A percentile compares a stretch with the other conserved stretches of the same genome.
These are phyloP conservation scores for Troglohyphantes excavatus DNA, from an alignment of 2,888 invertebrate species.

Conservation along the genomic window DNA sequence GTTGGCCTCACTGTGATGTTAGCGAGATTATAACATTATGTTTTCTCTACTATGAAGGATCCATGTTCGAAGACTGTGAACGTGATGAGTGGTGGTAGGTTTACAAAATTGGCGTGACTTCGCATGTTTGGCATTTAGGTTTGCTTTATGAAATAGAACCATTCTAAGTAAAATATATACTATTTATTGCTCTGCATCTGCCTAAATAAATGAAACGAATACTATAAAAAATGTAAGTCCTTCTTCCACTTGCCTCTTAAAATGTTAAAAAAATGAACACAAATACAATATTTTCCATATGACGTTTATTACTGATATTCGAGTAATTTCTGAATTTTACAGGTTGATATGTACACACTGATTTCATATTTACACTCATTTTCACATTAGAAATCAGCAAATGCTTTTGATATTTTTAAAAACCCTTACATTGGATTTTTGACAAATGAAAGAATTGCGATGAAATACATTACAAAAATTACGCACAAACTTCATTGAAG, in stretches of 20 bases:
- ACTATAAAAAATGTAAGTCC: neutral
- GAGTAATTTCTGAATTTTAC: constrained; percentile 74
- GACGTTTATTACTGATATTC: constrained; percentile 77
- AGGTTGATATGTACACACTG: constrained; percentile 75
- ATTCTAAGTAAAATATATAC: too few relatives aligned
- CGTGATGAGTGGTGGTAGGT: too few relatives aligned
- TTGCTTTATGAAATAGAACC: too few relatives aligned
- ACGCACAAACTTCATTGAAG: constrained; percentile 36
- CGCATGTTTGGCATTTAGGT: too few relatives aligned
- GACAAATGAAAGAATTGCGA: constrained; percentile 42
- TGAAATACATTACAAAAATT: constrained; percentile 52
- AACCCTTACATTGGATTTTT: constrained; percentile 28
- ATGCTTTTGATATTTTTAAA: constrained; percentile 65
- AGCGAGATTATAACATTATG: too few relatives aligned
- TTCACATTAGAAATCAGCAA: constrained; percentile 68
- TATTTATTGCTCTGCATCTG: too few relatives aligned
- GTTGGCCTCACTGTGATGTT: too few relatives aligned
- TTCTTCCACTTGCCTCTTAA: neutral
- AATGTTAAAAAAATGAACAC: neutral
- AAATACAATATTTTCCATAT: constrained; percentile 48
- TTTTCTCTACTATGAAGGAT: too few relatives aligned
- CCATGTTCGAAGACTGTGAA: too few relatives aligned
- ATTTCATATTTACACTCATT: constrained; percentile 74
- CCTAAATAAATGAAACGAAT: neutral
- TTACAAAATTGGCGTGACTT: too few relatives aligned